Percentiles rank a stretch among this genome's conserved stretches.
Conservation (phyloP, 2,113 vertebrate genomes). For the Romanogobio albipinnatus region DNA sequence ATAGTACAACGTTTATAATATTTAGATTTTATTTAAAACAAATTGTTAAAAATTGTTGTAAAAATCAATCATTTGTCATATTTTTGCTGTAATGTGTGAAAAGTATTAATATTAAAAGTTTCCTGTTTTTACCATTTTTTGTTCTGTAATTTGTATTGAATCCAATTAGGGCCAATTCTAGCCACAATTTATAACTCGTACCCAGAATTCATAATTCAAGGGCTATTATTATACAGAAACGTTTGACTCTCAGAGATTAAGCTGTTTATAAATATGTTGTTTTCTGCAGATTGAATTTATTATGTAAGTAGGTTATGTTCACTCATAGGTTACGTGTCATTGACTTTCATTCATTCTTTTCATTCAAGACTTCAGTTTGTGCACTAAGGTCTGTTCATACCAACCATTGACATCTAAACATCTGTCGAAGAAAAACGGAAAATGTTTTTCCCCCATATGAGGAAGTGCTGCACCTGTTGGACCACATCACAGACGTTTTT, state of each 20-base stretch:
- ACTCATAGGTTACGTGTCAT: background rate
- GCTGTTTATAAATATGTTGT: background rate
- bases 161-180: too few relatives aligned
- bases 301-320: background rate
- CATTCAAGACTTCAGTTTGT: background rate
- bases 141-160: too few relatives aligned
- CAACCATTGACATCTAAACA: background rate
- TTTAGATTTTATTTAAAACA: too few relatives aligned
- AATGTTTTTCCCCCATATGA: background rate
- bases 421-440: background rate
- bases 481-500: background rate
- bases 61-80: too few relatives aligned
- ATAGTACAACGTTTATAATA: too few relatives aligned
- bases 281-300: too few relatives aligned
- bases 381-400: background rate
- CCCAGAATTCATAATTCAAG: too few relatives aligned
- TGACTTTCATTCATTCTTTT: background rate
- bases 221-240: background rate
- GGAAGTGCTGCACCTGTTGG: background rate
- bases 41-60: too few relatives aligned
- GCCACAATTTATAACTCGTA: too few relatives aligned
- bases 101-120: too few relatives aligned
- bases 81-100: too few relatives aligned
- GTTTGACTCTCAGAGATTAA: background rate
- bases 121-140: too few relatives aligned